Percentiles rank a stretch among this genome's conserved stretches.
Evolutionary conservation across 1,140 invertebrate species (phyloP).

Genomic region (Eumeta japonica): DNA sequence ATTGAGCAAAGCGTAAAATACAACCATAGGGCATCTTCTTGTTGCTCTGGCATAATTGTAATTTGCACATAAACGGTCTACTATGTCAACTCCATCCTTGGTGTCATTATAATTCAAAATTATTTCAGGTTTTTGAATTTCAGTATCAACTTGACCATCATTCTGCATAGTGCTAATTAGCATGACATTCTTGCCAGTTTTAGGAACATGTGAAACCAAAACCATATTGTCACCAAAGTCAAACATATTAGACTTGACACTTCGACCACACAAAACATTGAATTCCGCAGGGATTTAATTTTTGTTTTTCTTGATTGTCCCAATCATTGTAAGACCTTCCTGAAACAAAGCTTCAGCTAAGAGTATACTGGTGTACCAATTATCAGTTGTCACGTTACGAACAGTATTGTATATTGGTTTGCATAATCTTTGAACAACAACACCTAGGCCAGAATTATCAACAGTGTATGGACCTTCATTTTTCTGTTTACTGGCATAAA

Average conservation of each 20-base stretch:
- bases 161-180: background rate
- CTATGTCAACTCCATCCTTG: background rate
- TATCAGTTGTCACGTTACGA: constrained; percentile 1
- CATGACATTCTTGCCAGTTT: constrained; percentile 1
- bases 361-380: too few species aligned
- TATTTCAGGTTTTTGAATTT: background rate
- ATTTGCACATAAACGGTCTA: background rate
- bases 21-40: background rate
- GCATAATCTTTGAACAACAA: background rate
- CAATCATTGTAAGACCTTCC: too few species aligned
- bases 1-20: background rate
- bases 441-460: constrained; percentile 1
- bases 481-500: too few species aligned
- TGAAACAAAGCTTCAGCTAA: background rate
- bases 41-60: background rate
- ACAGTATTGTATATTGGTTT: background rate
- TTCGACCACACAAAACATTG: background rate
- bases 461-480: background rate
- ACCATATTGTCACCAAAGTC: too few species aligned
- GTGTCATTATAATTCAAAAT: too few species aligned
- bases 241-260: too few species aligned
- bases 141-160: background rate
- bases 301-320: constrained; percentile 1
- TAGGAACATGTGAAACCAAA: too few species aligned
- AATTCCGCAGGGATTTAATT: background rate